These are phyloP conservation scores for Temnothorax unifasciatus DNA, from an alignment of 2,888 invertebrate genomes.

Conservation along the genomic window DNA sequence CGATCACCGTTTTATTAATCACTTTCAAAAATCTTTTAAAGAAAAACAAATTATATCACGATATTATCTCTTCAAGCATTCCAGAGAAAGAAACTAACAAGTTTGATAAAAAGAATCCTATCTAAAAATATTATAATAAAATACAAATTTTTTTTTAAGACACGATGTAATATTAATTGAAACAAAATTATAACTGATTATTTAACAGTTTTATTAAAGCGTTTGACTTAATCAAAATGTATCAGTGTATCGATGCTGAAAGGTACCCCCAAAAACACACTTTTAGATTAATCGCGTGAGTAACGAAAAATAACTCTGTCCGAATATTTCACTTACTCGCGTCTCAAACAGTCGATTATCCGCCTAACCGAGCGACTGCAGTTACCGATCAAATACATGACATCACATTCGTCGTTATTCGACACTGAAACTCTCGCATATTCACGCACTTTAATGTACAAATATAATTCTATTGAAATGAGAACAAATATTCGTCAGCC, in stretches of 20 bases:
- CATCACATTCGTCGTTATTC: conserved; percentile 24
- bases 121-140: neutral
- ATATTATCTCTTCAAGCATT: neutral
- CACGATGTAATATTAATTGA: neutral
- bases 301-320: neutral
- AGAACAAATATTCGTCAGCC: neutral
- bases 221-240: neutral
- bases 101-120: neutral
- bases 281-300: neutral
- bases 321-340: conserved; percentile 23
- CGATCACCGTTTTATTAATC: neutral
- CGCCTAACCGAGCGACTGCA: neutral
- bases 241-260: neutral
- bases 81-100: neutral
- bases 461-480: neutral
- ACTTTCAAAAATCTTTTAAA: neutral
- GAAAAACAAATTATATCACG: neutral
- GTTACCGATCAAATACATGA: conserved; percentile 27
- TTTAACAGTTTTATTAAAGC: neutral
- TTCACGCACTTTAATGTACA: conserved; percentile 35
- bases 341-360: neutral
- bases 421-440: conserved; percentile 34
- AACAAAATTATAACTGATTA: neutral
- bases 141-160: neutral
- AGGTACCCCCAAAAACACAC: neutral